Evolutionary conservation across 2,113 vertebrate genomes (phyloP).

Genomic region (Orthonyx spaldingii): DNA sequence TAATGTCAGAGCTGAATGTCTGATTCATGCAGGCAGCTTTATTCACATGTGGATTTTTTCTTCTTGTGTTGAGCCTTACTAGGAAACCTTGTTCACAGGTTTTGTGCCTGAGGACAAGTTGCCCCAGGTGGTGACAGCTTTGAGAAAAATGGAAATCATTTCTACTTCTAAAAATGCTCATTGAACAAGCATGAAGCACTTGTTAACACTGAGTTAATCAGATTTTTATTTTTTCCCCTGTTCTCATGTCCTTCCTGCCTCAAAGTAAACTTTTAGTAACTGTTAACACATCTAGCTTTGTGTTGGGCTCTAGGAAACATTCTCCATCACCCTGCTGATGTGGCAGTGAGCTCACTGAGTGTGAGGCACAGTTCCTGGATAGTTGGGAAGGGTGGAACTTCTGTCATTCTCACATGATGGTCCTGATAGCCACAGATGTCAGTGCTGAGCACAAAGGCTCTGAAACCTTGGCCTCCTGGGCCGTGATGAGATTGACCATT

Average conservation of each 20-base stretch:
- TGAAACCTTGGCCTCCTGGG: background rate
- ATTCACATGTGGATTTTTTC: background rate
- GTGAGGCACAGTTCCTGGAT: conserved; percentile 40
- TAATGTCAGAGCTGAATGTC: background rate
- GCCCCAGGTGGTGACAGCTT: background rate
- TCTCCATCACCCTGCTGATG: background rate
- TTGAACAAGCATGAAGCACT: background rate
- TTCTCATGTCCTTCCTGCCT: background rate
- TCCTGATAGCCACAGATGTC: background rate
- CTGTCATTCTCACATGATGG: background rate
- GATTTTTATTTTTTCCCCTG: background rate
- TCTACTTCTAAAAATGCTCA: background rate
- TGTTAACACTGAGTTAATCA: background rate
- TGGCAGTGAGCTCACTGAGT: conserved; percentile 2
- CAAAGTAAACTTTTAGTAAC: background rate
- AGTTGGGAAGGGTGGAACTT: conserved; percentile 22
- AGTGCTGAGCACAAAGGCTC: background rate
- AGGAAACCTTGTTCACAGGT: background rate
- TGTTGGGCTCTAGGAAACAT: conserved; percentile 37
- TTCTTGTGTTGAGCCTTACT: background rate
- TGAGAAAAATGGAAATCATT: background rate
- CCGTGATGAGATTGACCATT: background rate
- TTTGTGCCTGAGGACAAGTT: background rate
- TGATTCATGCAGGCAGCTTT: background rate
- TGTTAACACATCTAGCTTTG: background rate